Percentiles rank a stretch among this genome's conserved stretches.
Conservation (phyloP, 2,888 invertebrate species). For the Meiosimyza decipiens region DNA sequence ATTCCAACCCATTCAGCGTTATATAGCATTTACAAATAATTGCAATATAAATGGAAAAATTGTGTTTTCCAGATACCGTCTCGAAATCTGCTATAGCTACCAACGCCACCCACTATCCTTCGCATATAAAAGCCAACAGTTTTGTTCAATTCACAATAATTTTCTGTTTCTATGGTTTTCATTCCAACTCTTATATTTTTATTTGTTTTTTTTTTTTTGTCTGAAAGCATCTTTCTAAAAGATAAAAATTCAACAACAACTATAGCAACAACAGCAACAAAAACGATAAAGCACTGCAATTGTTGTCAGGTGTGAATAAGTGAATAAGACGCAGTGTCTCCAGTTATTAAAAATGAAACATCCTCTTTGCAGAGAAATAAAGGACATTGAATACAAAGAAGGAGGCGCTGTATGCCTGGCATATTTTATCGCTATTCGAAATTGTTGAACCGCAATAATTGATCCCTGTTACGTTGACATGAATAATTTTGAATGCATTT, state of each 20-base stretch:
- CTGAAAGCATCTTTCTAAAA: conserved; percentile 5
- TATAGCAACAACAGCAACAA: conserved; percentile 33
- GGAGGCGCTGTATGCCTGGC: conserved; percentile 26
- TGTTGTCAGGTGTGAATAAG: conserved; percentile 67
- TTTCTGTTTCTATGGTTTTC: conserved; percentile 20
- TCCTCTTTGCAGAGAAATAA: conserved; percentile 39
- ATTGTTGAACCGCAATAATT: conserved; percentile 66
- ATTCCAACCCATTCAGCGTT: too few species aligned
- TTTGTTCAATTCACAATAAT: conserved; percentile 19
- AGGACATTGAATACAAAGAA: background rate
- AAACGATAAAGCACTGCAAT: conserved; percentile 44
- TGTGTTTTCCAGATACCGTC: too few species aligned
- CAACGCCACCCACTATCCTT: too few species aligned
- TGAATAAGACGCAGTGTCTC: conserved; percentile 58
- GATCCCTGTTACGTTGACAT: conserved; percentile 67
- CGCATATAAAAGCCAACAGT: background rate
- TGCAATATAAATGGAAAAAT: too few species aligned
- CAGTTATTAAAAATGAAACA: conserved; percentile 32
- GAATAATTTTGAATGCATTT: conserved; percentile 64
- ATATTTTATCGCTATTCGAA: conserved; percentile 54
- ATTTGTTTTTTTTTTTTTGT: background rate
- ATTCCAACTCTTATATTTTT: background rate
- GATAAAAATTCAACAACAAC: conserved; percentile 32
- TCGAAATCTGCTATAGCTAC: too few species aligned
- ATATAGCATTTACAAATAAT: too few species aligned